These are phyloP conservation scores for Megaptera novaeangliae DNA, from an alignment of 2,113 vertebrate genomes.

Conservation along the genomic window DNA sequence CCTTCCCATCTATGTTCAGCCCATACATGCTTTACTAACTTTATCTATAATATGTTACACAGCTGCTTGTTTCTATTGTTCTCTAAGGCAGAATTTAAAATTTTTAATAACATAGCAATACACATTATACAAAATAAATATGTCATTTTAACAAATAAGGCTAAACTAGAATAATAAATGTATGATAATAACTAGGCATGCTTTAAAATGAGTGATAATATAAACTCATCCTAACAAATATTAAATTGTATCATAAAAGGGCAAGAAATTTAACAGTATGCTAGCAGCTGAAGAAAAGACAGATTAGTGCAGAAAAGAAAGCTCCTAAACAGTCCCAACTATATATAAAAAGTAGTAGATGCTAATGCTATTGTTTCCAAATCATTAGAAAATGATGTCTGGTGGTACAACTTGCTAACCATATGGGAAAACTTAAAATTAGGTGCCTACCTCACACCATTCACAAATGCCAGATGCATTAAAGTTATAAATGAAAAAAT, in stretches of 20 bases:
- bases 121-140: not conserved
- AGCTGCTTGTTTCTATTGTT: not conserved
- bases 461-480: slow-evolving; percentile 17
- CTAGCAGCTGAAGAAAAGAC: not conserved
- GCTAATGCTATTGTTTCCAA: not conserved
- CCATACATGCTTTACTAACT: not conserved
- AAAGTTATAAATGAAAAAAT: not conserved
- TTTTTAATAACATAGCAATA: not conserved
- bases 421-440: not conserved
- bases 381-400: not conserved
- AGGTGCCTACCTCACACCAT: not conserved
- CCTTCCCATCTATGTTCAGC: not conserved
- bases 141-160: not conserved
- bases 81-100: not conserved
- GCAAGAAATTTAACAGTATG: not conserved
- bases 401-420: not conserved
- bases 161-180: not conserved
- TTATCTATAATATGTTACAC: not conserved
- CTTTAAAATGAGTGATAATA: not conserved
- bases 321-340: not conserved
- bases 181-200: not conserved
- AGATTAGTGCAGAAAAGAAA: not conserved
- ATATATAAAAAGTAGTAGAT: not conserved
- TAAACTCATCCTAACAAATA: not conserved
- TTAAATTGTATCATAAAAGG: not conserved